Conservation (phyloP, 2,888 invertebrate species). For the Torymus texanus region DNA sequence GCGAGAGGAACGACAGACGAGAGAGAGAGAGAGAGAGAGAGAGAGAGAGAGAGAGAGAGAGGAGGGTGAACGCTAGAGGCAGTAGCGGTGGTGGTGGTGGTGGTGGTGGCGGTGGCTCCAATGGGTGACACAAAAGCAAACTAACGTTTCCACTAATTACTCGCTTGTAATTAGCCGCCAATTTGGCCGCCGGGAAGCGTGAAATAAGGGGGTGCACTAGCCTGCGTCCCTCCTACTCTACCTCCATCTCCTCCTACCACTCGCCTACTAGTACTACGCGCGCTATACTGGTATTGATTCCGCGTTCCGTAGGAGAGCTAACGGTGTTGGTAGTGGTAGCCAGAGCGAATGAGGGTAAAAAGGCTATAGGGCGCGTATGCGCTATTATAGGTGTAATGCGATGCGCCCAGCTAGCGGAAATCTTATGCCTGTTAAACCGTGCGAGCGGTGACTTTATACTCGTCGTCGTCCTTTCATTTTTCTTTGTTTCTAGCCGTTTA, state of each 20-base stretch:
- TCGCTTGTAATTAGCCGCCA: conserved; percentile 65
- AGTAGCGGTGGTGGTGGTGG: not conserved
- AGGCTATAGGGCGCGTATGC: too few relatives aligned
- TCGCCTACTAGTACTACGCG: not conserved
- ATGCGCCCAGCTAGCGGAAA: conserved; percentile 55
- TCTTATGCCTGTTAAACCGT: conserved; percentile 57
- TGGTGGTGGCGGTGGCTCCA: conserved; percentile 5
- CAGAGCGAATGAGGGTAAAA: conserved; percentile 16
- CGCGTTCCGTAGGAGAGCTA: conserved; percentile 15
- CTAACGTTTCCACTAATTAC: conserved; percentile 67
- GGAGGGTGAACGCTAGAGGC: not conserved
- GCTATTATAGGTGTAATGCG: conserved; percentile 60
- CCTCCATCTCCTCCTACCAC: not conserved
- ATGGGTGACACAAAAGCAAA: conserved; percentile 64
- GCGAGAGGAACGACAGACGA: not conserved
- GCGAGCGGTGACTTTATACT: conserved; percentile 41
- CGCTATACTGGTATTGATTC: conserved; percentile 49
- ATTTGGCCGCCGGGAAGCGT: conserved; percentile 64
- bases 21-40: conserved; percentile 8
- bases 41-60: conserved; percentile 14
- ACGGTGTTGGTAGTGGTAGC: too few relatives aligned
- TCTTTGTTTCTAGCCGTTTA: too few relatives aligned
- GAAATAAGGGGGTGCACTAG: conserved; percentile 62
- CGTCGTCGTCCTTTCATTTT: not conserved
- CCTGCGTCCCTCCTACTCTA: conserved; percentile 1